phyloP scores from a whole-genome alignment of 2,797 vertebrate genomes.

The Poeciliopsis paucimaculata region DNA sequence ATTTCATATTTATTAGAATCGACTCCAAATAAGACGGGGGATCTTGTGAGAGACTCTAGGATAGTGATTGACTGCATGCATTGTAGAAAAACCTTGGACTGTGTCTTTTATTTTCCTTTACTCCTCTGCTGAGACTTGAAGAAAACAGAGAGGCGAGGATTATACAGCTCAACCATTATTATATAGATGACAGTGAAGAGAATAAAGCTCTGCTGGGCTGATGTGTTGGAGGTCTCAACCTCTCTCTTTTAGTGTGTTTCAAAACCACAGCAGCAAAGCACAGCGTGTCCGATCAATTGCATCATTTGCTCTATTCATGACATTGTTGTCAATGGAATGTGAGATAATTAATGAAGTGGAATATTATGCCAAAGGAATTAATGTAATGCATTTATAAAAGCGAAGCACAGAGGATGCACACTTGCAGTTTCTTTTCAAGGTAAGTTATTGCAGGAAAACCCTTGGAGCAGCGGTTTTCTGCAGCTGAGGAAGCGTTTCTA shows the following conservation, averaged over 20 bases:
- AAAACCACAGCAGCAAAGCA: conserved; percentile 24
- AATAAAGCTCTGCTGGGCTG: conserved; percentile 55
- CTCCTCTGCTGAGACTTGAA: conserved; percentile 50
- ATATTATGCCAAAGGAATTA: conserved; percentile 18
- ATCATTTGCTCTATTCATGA: conserved; percentile 16
- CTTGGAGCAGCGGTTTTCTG: conserved; percentile 27
- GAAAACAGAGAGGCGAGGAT: conserved; percentile 57
- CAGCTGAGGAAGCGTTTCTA: conserved; percentile 41
- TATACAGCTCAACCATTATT: conserved; percentile 56
- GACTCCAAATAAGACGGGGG: not conserved
- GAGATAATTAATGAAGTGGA: conserved; percentile 28
- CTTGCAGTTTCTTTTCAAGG: conserved; percentile 22
- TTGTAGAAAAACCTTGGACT: conserved; percentile 42
- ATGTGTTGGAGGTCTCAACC: conserved; percentile 50
- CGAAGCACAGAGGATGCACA: conserved; percentile 13
- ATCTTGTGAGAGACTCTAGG: conserved; percentile 27
- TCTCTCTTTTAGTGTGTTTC: conserved; percentile 21
- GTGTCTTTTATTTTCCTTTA: conserved; percentile 55
- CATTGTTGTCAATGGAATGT: conserved; percentile 13
- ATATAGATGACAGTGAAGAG: conserved; percentile 59
- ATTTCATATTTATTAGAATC: conserved; percentile 29
- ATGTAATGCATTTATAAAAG: conserved; percentile 8
- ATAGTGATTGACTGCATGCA: conserved; percentile 34
- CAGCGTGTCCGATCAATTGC: conserved; percentile 37
- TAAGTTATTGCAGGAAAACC: conserved; percentile 16